phyloP scores from a whole-genome alignment of 2,113 vertebrate genomes.

The Pseudorhombus dupliciocellatus region DNA sequence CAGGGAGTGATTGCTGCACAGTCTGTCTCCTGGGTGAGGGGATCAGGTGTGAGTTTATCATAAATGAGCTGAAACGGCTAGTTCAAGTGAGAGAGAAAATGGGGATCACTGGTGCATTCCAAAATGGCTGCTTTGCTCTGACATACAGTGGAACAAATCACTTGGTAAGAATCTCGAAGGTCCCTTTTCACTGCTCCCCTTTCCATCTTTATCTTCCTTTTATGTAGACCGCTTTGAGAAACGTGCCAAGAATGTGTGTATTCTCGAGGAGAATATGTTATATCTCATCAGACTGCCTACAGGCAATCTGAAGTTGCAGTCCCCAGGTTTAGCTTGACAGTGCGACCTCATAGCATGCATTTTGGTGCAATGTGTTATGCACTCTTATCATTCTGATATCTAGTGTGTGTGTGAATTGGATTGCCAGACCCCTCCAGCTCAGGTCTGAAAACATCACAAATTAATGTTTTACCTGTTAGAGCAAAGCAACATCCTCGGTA shows the following conservation, averaged over 20 bases:
- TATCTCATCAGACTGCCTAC: constrained; percentile 23
- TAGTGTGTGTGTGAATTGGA: constrained; percentile 61
- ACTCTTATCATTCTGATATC: not conserved
- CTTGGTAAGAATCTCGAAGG: constrained; percentile 60
- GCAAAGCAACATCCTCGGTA: constrained; percentile 37
- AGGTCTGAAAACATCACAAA: constrained; percentile 53
- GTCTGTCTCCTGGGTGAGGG: constrained; percentile 1
- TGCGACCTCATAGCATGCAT: constrained; percentile 26
- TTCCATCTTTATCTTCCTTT: not conserved
- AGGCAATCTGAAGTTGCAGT: constrained; percentile 10
- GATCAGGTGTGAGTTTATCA: constrained; percentile 48
- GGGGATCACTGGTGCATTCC: constrained; percentile 31
- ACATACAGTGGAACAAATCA: constrained; percentile 54
- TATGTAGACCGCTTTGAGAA: not conserved
- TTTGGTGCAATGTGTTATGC: too few species aligned
- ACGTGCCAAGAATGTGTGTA: too few species aligned
- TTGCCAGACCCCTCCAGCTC: constrained; percentile 60
- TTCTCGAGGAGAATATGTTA: not conserved
- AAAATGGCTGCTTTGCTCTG: constrained; percentile 33
- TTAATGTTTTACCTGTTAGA: not conserved
- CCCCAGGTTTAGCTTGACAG: constrained; percentile 43
- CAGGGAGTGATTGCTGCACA: not conserved
- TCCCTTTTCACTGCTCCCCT: constrained; percentile 14
- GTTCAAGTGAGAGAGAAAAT: constrained; percentile 41
- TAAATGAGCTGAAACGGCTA: constrained; percentile 14